phyloP scores from a whole-genome alignment of 1,140 invertebrate species.

The Sycophaga agraensis region DNA sequence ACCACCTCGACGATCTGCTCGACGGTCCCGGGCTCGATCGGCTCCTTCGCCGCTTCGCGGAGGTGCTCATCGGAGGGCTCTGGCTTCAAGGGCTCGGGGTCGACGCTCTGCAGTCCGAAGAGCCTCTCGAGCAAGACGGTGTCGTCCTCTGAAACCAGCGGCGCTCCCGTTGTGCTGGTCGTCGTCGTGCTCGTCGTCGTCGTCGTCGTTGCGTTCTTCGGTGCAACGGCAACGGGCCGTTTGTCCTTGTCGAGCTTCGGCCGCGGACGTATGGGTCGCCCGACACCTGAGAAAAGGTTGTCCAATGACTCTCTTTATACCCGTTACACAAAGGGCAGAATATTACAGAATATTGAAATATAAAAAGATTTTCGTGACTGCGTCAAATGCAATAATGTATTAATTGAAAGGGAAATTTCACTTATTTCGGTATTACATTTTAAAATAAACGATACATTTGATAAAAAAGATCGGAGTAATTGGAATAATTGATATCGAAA shows the following conservation, averaged over 20 bases:
- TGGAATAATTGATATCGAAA: not conserved
- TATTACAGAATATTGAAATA: too few relatives aligned
- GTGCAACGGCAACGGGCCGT: too few relatives aligned
- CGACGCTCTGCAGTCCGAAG: constrained; percentile 34
- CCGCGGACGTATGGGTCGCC: constrained; percentile 45
- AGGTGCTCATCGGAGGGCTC: too few relatives aligned
- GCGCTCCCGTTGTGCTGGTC: not conserved
- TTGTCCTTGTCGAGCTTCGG: constrained; percentile 42
- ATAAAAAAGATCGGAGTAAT: not conserved
- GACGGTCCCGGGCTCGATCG: constrained; percentile 23
- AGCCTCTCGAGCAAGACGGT: constrained; percentile 39
- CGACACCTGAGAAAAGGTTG: constrained; percentile 38
- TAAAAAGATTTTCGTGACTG: too few relatives aligned
- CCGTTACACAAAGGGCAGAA: too few relatives aligned
- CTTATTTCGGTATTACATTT: too few relatives aligned
- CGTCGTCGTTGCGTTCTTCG: not conserved
- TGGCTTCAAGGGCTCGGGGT: too few relatives aligned
- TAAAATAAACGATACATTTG: too few relatives aligned
- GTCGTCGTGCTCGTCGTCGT: constrained; percentile 2
- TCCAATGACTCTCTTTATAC: too few relatives aligned
- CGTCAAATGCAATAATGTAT: too few relatives aligned
- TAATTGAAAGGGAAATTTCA: too few relatives aligned
- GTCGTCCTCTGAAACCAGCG: constrained; percentile 28
- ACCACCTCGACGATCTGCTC: constrained; percentile 54
- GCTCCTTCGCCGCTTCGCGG: too few relatives aligned